Conservation (phyloP, 2,888 invertebrate genomes). For the Notodonta dromedarius region DNA sequence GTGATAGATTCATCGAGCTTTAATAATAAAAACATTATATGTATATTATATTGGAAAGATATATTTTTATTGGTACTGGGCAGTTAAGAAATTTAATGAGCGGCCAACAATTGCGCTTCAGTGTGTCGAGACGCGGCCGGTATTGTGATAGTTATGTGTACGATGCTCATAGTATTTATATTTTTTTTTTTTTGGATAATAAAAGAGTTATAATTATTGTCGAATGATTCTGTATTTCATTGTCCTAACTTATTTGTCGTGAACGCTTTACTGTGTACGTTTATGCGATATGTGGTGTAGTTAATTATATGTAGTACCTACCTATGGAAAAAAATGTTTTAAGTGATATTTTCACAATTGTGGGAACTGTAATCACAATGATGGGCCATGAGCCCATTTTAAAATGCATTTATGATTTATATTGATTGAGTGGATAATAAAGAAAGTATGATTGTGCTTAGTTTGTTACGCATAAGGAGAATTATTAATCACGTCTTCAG, state of each 20-base stretch:
- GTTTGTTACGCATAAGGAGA: too few relatives aligned
- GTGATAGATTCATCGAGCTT: constrained; percentile 2
- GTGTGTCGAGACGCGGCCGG: constrained; percentile 59
- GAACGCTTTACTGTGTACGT: constrained; percentile 44
- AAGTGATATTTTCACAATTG: neutral
- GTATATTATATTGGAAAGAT: neutral
- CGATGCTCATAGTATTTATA: constrained; percentile 76
- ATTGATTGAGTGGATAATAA: too few relatives aligned
- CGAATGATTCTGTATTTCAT: constrained; percentile 71
- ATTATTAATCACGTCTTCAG: neutral
- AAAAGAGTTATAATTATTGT: constrained; percentile 74
- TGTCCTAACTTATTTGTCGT: constrained; percentile 58
- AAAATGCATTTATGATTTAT: too few relatives aligned
- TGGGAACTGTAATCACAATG: too few relatives aligned
- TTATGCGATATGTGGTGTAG: neutral
- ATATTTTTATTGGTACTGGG: neutral
- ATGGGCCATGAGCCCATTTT: too few relatives aligned
- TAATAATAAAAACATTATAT: neutral
- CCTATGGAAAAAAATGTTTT: neutral
- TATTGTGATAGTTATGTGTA: constrained; percentile 81
- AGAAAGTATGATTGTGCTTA: too few relatives aligned
- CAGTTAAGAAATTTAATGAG: constrained; percentile 62
- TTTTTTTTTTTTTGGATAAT: constrained; percentile 70
- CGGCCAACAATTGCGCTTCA: constrained; percentile 51
- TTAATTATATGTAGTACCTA: neutral